Percentiles rank a stretch among this genome's conserved stretches.
These are phyloP conservation scores for Aspidoscelis tigris DNA, from an alignment of 2,113 vertebrate species.

Conservation along the genomic window DNA sequence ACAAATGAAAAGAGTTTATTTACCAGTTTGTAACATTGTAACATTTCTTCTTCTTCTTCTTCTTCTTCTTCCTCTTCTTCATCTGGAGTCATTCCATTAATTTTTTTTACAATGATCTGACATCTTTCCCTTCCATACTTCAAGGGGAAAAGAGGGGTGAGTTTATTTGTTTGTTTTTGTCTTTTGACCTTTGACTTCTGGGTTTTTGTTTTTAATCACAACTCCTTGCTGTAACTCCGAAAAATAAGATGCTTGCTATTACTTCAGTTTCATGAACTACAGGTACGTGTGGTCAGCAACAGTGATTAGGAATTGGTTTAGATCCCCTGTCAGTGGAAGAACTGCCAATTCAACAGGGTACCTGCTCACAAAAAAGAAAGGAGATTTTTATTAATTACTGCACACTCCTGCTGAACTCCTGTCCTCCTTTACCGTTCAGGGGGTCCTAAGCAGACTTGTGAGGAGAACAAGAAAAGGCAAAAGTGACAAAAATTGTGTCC, in stretches of 20 bases:
- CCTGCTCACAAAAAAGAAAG: neutral
- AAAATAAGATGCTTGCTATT: neutral
- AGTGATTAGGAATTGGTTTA: neutral
- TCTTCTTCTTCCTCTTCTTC: too few relatives aligned
- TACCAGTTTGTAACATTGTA: neutral
- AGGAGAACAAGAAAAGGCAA: neutral
- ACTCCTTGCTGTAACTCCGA: neutral
- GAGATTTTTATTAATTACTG: neutral
- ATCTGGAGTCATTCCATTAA: neutral
- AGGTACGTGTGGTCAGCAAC: neutral
- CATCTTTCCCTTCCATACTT: neutral
- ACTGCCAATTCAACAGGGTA: neutral
- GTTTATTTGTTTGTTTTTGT: neutral
- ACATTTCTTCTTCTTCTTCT: neutral
- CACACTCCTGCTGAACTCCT: neutral
- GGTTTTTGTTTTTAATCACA: neutral
- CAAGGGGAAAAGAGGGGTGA: neutral
- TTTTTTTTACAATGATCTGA: neutral
- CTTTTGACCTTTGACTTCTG: neutral
- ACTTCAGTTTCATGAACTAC: neutral
- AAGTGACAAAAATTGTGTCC: neutral
- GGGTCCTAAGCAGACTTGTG: neutral
- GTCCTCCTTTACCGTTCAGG: neutral
- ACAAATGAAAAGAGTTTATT: conserved; percentile 6
- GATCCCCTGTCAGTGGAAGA: neutral